Base-by-base conservation (phyloP, 53 echinoderm and acorn worm species). In the Echinometra lucunter region DNA sequence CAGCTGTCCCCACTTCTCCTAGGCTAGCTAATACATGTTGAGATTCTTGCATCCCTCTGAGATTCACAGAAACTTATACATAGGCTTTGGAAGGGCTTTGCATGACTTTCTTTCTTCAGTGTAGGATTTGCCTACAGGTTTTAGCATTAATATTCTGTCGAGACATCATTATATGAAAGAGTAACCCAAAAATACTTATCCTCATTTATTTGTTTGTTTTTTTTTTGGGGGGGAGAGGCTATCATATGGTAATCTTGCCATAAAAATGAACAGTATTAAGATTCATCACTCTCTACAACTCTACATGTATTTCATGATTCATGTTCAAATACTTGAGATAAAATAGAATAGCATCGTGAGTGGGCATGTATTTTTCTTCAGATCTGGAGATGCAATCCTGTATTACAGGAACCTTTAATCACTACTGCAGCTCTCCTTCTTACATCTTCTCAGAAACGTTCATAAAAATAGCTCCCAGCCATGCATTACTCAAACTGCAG, bases 1-100 rank as follows among this genome's bases (percentile, higher is more conserved):
- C 89, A 89, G 89, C 89, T 89, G 89, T 89, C 37, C 60, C 89
- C 60, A 37, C 23, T 58, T 55, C 78, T 78, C 72, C 34, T 42
- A 66, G 42, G 38, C 78, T 78, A 21, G 78, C 78, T 49, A 28
- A n/a, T 85, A 47, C 6, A 85, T 45, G 3, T 44, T 17, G 42
- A 49, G n/a, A 85, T 45, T n/a, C 34, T 85, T 85, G n/a, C 28
- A 69, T 7, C 32, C 78, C 42, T n/a, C 38, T 78, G 35, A 2
- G 13, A 78, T 78, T 85, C 15, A 28, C n/a, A n/a, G 81, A 23
- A 81, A 42, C 85, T 47, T 12, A 85, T 11, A 30, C 12, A 85
- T 19, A 13, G 49, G 13, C 28, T 85, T 81, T 85, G 28, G 53
- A 28, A 47, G 2, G 85, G 12, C 28, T 85, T 85, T 35, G 38